A percentile compares a stretch with the other conserved stretches of the same genome.
phyloP scores from a whole-genome alignment of 2,797 vertebrate species.

The Xenopus petersii region DNA sequence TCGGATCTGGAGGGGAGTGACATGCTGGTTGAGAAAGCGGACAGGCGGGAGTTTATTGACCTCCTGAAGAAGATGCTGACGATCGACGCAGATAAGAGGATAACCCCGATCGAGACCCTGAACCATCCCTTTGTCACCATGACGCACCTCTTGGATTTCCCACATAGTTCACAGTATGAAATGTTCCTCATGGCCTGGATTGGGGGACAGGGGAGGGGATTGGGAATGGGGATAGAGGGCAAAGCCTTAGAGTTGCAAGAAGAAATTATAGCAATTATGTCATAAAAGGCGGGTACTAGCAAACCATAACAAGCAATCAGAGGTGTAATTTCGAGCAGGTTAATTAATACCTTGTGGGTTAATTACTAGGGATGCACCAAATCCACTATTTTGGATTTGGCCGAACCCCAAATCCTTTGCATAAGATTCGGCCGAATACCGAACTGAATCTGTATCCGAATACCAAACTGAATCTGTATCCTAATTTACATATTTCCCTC shows the following conservation, averaged over 20 bases:
- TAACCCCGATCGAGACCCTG: constrained; percentile 96
- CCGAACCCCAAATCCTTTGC: too few relatives aligned
- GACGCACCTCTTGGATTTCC: constrained; percentile 95
- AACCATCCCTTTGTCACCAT: constrained; percentile 97
- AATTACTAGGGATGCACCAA: too few relatives aligned
- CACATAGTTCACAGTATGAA: constrained; percentile 93
- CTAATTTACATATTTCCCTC: too few relatives aligned
- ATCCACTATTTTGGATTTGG: too few relatives aligned
- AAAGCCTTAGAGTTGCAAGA: neutral
- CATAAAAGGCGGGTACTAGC: too few relatives aligned
- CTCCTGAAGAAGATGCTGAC: constrained; percentile 98
- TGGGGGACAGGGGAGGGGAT: neutral
- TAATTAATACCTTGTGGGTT: too few relatives aligned
- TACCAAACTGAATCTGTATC: too few relatives aligned
- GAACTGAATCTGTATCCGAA: too few relatives aligned
- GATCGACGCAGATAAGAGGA: constrained; percentile 96
- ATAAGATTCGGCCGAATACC: too few relatives aligned
- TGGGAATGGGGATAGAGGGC: neutral
- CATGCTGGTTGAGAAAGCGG: constrained; percentile 95
- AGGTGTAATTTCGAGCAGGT: too few relatives aligned
- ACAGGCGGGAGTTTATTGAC: constrained; percentile 96
- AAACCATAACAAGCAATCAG: too few relatives aligned
- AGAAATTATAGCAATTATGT: too few relatives aligned
- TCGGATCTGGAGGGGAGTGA: constrained; percentile 94
- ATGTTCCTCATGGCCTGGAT: constrained; percentile 1